Evolutionary conservation across 2,797 vertebrate species (phyloP).

Genomic region (Acipenser transmontanus): DNA sequence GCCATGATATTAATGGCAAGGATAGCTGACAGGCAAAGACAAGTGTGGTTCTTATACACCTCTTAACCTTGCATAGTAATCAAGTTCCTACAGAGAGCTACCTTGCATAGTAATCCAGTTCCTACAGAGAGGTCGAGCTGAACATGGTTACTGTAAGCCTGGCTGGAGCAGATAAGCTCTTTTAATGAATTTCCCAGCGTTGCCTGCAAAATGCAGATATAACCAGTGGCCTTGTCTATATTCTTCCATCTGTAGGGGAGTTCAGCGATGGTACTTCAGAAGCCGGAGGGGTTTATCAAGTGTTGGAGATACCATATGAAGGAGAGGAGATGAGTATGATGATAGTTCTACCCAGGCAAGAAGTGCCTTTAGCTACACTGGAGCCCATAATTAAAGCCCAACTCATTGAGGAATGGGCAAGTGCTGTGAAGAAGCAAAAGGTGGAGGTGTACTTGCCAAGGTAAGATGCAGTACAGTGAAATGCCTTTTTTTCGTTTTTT

Average conservation of each 20-base stretch:
- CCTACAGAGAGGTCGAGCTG: not conserved
- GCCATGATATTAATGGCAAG: no score
- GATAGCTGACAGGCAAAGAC: no score
- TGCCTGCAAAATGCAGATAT: not conserved
- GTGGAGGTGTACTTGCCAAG: conserved; percentile 93
- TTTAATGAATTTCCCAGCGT: no score
- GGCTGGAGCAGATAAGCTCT: no score
- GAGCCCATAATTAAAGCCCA: conserved; percentile 86
- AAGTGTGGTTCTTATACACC: no score
- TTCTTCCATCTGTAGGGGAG: conserved; percentile 64
- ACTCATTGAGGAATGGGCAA: conserved; percentile 91
- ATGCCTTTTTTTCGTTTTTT: not conserved
- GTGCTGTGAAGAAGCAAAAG: conserved; percentile 90
- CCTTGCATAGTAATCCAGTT: no score
- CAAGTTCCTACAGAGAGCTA: no score
- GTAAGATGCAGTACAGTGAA: conserved; percentile 48
- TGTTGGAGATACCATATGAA: conserved; percentile 92
- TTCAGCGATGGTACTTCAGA: conserved; percentile 95
- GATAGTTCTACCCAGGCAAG: conserved; percentile 87
- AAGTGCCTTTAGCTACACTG: conserved; percentile 83
- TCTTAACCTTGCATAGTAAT: no score
- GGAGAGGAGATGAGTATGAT: conserved; percentile 91
- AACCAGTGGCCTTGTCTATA: not conserved
- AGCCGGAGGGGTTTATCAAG: conserved; percentile 94
- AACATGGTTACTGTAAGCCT: not conserved